Evolutionary conservation across 23 tunicate genomes (phyloP).

Genomic region (Aplidium turbinatum): DNA sequence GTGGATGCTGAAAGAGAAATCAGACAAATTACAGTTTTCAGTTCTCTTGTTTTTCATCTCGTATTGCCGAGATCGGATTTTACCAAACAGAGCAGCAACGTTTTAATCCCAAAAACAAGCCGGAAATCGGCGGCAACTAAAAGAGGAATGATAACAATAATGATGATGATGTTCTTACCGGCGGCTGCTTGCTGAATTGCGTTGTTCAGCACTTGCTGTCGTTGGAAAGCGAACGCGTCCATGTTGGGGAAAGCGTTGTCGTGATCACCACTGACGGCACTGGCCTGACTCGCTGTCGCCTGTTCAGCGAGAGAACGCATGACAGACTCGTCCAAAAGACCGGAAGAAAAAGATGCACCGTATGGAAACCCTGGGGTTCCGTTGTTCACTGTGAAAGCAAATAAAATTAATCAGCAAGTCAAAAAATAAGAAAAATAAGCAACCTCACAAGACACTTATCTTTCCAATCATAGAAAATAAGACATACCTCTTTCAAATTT

Average conservation of each 20-base stretch:
- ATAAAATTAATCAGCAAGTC: neutral
- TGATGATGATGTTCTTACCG: neutral
- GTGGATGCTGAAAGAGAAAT: constrained; percentile 29
- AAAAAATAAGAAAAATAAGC: neutral
- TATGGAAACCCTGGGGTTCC: constrained; percentile 41
- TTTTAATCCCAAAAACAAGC: too few relatives aligned
- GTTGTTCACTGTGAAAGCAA: constrained; percentile 16
- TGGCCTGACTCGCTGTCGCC: constrained; percentile 15
- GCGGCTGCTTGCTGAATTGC: constrained; percentile 78
- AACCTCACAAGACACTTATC: neutral
- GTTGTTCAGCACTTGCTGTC: constrained; percentile 57
- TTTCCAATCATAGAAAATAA: too few relatives aligned
- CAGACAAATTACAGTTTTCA: neutral
- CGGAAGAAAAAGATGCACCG: constrained; percentile 41
- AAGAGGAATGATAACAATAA: neutral
- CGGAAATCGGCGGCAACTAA: too few relatives aligned
- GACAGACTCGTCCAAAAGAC: constrained; percentile 46
- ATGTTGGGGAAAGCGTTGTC: constrained; percentile 12
- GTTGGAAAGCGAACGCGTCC: constrained; percentile 52
- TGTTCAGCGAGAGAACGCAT: constrained; percentile 60
- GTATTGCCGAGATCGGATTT: too few relatives aligned
- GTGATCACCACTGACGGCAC: neutral
- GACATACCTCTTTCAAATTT: neutral
- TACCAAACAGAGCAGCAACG: too few relatives aligned
- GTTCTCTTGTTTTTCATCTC: neutral